These are phyloP conservation scores for Rhaphigaster nebulosa DNA, from an alignment of 2,888 invertebrate genomes.

Conservation along the genomic window DNA sequence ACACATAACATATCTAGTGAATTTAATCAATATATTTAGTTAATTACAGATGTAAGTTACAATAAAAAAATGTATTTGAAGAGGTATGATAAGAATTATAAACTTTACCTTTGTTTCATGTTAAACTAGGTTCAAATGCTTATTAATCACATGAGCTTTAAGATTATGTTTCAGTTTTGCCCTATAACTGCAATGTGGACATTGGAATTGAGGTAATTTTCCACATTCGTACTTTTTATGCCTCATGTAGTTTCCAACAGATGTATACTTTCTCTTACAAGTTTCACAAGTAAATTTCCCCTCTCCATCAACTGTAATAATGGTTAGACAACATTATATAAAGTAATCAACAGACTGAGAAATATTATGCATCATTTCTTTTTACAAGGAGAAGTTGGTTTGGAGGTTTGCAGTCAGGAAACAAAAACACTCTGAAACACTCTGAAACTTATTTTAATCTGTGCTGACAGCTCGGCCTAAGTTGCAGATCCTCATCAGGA, in stretches of 20 bases:
- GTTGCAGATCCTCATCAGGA: too few relatives aligned
- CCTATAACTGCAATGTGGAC: slow-evolving; percentile 67
- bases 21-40: too few relatives aligned
- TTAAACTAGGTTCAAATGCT: slow-evolving; percentile 24
- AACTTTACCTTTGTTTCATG: not conserved
- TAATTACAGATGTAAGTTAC: too few relatives aligned
- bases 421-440: too few relatives aligned
- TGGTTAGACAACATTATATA: not conserved
- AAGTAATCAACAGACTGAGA: not conserved
- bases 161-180: slow-evolving; percentile 59
- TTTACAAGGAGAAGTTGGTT: not conserved
- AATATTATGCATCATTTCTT: not conserved
- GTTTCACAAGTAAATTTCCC: not conserved
- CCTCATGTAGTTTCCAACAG: slow-evolving; percentile 3
- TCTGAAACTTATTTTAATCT: too few relatives aligned
- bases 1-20: too few relatives aligned
- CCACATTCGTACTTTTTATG: slow-evolving; percentile 69
- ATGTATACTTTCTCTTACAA: slow-evolving; percentile 19
- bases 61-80: too few relatives aligned
- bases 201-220: slow-evolving; percentile 68
- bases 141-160: slow-evolving; percentile 59
- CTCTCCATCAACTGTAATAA: slow-evolving; percentile 19
- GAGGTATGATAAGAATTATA: not conserved
- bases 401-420: too few relatives aligned
- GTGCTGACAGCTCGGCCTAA: too few relatives aligned